Conservation (phyloP, 2,113 vertebrate genomes). For the Lutjanus erythropterus region DNA sequence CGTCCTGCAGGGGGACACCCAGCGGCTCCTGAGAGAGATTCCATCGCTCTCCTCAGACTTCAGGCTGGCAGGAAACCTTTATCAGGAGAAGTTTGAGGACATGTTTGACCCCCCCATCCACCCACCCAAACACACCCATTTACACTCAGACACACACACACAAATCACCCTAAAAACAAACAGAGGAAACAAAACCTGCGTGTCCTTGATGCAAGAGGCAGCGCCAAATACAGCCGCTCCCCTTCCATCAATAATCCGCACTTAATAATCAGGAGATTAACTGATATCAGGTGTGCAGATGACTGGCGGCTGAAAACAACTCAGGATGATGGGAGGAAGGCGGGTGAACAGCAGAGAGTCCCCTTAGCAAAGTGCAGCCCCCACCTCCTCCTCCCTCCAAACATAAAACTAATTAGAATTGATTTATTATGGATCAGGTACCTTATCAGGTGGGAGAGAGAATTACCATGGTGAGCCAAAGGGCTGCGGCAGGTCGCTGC, state of each 20-base stretch:
- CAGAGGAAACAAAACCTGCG: constrained; percentile 28
- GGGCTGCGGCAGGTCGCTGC: constrained; percentile 89
- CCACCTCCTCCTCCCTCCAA: constrained; percentile 64
- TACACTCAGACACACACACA: neutral
- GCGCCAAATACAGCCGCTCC: constrained; percentile 19
- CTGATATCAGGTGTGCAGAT: constrained; percentile 75
- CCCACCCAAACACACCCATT: neutral
- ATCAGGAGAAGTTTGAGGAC: constrained; percentile 41
- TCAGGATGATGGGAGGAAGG: constrained; percentile 26
- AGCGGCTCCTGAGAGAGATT: neutral
- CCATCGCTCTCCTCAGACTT: neutral
- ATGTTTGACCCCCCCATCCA: constrained; percentile 2
- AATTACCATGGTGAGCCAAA: constrained; percentile 90
- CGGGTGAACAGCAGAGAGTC: constrained; percentile 25
- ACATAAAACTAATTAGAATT: constrained; percentile 94
- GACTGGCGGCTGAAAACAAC: constrained; percentile 66
- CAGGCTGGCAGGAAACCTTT: constrained; percentile 14
- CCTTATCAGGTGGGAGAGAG: constrained; percentile 94
- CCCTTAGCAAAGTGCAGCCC: constrained; percentile 40
- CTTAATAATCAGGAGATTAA: constrained; percentile 75
- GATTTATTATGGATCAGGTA: constrained; percentile 95
- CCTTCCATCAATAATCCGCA: constrained; percentile 63
- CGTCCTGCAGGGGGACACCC: neutral
- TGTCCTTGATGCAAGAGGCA: constrained; percentile 61
- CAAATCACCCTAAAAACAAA: constrained; percentile 20